A percentile compares a stretch with the other conserved stretches of the same genome.
phyloP scores from a whole-genome alignment of 2,888 invertebrate species.

The Phasia obesa region DNA sequence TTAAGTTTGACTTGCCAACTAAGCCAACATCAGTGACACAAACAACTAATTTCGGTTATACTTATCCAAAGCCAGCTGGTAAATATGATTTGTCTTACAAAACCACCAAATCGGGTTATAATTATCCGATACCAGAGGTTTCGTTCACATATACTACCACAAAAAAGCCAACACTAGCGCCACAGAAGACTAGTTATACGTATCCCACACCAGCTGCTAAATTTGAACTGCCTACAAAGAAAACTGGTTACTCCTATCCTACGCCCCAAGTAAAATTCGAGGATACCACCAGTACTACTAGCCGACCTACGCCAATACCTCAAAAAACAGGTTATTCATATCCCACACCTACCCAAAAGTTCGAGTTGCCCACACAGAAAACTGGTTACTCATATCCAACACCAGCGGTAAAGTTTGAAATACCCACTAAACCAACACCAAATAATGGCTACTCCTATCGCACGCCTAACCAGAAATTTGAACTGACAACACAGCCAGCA shows the following conservation, averaged over 20 bases:
- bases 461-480: conserved; percentile 73
- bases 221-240: conserved; percentile 69
- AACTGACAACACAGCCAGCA: conserved; percentile 41
- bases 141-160: conserved; percentile 69
- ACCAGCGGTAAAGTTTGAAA: conserved; percentile 49
- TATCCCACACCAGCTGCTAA: conserved; percentile 75
- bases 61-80: conserved; percentile 50
- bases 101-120: conserved; percentile 72
- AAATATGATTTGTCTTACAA: conserved; percentile 35
- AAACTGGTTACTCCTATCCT: conserved; percentile 48
- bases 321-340: conserved; percentile 50
- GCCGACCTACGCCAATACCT: conserved; percentile 29
- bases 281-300: conserved; percentile 55
- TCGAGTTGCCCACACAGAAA: conserved; percentile 49
- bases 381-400: conserved; percentile 66
- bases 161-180: conserved; percentile 50
- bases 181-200: conserved; percentile 72
- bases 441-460: conserved; percentile 75
- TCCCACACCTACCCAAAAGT: conserved; percentile 55
- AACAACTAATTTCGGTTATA: conserved; percentile 71
- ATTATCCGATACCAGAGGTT: conserved; percentile 74
- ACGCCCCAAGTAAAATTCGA: conserved; percentile 50
- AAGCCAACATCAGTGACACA: conserved; percentile 12
- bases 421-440: conserved; percentile 42
- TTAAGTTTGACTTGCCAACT: conserved; percentile 49